These are phyloP conservation scores for Cavia aperea DNA, from an alignment of 2,113 vertebrate species.

Conservation along the genomic window DNA sequence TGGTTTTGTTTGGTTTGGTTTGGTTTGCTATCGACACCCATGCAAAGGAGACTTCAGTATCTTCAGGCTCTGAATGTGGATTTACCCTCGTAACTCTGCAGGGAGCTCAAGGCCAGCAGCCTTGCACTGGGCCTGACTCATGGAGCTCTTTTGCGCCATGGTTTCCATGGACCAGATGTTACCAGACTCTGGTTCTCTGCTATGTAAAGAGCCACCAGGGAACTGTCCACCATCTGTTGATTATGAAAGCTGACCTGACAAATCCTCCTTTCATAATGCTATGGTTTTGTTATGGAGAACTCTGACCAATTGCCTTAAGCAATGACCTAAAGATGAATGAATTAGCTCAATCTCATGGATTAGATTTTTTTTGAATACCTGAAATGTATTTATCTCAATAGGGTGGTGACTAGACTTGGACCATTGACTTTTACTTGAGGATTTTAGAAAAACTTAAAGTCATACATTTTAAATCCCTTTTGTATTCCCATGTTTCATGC, in stretches of 20 bases:
- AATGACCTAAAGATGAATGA: background rate
- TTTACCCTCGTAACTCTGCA: background rate
- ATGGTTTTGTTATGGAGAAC: background rate
- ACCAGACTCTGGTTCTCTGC: background rate
- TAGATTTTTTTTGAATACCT: background rate
- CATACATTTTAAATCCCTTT: background rate
- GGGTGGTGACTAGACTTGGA: background rate
- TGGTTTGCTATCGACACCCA: background rate
- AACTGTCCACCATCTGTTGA: background rate
- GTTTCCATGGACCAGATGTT: background rate
- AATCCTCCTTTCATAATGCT: background rate
- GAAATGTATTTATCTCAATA: background rate
- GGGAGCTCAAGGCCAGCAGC: background rate
- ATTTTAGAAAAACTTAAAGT: background rate
- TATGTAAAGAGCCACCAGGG: no score
- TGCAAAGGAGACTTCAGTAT: background rate
- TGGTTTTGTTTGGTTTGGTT: background rate
- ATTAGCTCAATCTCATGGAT: background rate
- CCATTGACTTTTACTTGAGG: background rate
- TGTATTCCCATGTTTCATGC: background rate
- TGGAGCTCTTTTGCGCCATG: background rate
- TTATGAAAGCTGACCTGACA: background rate
- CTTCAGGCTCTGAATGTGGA: background rate
- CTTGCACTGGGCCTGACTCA: background rate
- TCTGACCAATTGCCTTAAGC: background rate